Percentiles rank a stretch among this genome's conserved stretches.
These are phyloP conservation scores for Leptopilina drosophilae DNA, from an alignment of 2,888 invertebrate species.

Conservation along the genomic window DNA sequence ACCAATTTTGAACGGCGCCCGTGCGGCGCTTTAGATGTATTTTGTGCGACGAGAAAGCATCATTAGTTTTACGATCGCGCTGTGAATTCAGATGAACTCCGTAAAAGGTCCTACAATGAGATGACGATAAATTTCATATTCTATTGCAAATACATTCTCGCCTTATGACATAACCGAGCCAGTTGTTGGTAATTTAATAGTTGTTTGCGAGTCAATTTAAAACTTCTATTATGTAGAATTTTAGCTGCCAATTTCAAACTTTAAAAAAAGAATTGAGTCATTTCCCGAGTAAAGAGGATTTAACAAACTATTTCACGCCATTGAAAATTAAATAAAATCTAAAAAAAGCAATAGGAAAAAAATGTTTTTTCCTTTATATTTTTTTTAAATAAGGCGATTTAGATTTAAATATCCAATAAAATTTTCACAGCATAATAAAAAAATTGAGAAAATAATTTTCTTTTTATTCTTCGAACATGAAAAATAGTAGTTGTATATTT, in stretches of 20 bases:
- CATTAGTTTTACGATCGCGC: conserved; percentile 69
- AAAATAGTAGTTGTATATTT: no score
- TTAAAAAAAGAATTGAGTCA: neutral
- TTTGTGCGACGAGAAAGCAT: conserved; percentile 55
- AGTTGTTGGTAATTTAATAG: conserved; percentile 62
- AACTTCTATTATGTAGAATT: conserved; percentile 19
- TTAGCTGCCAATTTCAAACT: conserved; percentile 12
- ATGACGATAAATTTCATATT: conserved; percentile 71
- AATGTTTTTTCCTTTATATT: neutral
- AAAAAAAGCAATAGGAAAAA: no score
- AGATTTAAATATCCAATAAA: neutral
- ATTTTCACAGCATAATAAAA: neutral
- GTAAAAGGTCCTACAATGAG: conserved; percentile 62
- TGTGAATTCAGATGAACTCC: conserved; percentile 66
- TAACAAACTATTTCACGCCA: neutral
- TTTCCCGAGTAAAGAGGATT: neutral
- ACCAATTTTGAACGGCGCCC: conserved; percentile 59
- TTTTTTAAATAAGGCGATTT: neutral
- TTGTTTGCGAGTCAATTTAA: conserved; percentile 60
- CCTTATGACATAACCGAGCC: conserved; percentile 39
- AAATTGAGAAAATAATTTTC: neutral
- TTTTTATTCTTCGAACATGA: no score
- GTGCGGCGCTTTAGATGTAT: conserved; percentile 52
- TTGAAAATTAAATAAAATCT: neutral
- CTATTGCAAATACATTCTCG: conserved; percentile 62